Evolutionary conservation across 1,140 invertebrate genomes (phyloP).

Genomic region (Leptonema lineaticorne): DNA sequence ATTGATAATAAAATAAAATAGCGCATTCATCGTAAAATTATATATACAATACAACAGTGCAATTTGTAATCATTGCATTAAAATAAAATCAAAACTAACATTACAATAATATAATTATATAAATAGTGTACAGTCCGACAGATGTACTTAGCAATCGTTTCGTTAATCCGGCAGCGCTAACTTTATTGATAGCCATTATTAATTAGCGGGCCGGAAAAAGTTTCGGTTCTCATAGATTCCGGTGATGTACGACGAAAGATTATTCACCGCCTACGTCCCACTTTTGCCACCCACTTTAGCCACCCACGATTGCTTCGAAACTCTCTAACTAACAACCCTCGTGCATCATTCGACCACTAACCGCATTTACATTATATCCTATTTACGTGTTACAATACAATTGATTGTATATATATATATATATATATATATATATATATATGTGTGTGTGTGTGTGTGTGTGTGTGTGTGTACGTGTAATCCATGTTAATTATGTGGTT

Average conservation of each 20-base stretch:
- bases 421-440: background rate
- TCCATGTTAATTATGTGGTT: too few species aligned
- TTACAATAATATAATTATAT: too few species aligned
- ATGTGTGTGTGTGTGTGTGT: background rate
- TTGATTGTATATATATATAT: too few species aligned
- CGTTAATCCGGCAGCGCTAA: background rate
- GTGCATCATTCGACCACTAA: slow-evolving; percentile 3
- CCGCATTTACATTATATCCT: too few species aligned
- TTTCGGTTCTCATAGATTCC: background rate
- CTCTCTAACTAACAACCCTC: slow-evolving; percentile 3
- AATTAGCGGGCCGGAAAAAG: background rate
- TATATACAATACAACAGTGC: background rate
- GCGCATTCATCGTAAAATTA: background rate
- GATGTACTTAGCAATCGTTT: background rate
- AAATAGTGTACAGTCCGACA: background rate
- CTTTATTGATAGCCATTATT: slow-evolving; percentile 3
- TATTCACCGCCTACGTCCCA: slow-evolving; percentile 5
- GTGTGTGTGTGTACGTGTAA: background rate
- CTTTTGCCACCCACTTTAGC: too few species aligned
- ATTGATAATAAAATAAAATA: background rate
- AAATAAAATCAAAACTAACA: too few species aligned
- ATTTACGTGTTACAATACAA: too few species aligned
- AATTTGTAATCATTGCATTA: too few species aligned
- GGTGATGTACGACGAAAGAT: background rate
- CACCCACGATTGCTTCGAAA: too few species aligned